These are phyloP conservation scores for Celastrina argiolus DNA, from an alignment of 2,888 invertebrate genomes.

Conservation along the genomic window DNA sequence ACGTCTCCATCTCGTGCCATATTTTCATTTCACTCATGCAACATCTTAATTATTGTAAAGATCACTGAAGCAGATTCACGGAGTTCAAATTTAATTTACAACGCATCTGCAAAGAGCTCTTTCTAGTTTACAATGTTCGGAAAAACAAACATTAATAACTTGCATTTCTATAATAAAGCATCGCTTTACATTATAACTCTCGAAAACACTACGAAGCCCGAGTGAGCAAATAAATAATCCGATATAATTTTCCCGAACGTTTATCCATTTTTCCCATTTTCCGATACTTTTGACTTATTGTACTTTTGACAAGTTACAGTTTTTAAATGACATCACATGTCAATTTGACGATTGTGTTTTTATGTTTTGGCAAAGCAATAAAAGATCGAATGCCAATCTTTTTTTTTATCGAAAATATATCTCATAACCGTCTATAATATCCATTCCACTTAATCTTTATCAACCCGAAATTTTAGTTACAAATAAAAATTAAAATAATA, in stretches of 20 bases:
- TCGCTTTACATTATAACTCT: constrained; percentile 20
- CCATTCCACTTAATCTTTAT: too few relatives aligned
- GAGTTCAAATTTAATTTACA: constrained; percentile 36
- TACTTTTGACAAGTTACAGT: not conserved
- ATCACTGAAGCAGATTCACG: not conserved
- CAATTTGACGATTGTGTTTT: too few relatives aligned
- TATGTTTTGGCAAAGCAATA: too few relatives aligned
- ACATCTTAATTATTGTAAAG: constrained; percentile 36
- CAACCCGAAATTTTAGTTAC: too few relatives aligned
- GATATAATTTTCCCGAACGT: constrained; percentile 34
- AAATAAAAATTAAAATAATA: too few relatives aligned
- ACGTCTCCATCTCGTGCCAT: constrained; percentile 87
- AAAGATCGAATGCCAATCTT: too few relatives aligned
- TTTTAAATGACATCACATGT: too few relatives aligned
- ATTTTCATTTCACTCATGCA: constrained; percentile 37
- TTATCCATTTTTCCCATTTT: constrained; percentile 34
- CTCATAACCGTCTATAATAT: too few relatives aligned
- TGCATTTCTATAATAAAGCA: constrained; percentile 19
- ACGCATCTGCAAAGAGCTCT: not conserved
- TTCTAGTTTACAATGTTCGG: not conserved
- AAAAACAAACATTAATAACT: not conserved
- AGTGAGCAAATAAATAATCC: not conserved
- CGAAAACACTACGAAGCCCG: not conserved
- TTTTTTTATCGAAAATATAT: too few relatives aligned
- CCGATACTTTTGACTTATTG: not conserved